These are phyloP conservation scores for Synchiropus splendidus DNA, from an alignment of 2,113 vertebrate genomes.

Conservation along the genomic window DNA sequence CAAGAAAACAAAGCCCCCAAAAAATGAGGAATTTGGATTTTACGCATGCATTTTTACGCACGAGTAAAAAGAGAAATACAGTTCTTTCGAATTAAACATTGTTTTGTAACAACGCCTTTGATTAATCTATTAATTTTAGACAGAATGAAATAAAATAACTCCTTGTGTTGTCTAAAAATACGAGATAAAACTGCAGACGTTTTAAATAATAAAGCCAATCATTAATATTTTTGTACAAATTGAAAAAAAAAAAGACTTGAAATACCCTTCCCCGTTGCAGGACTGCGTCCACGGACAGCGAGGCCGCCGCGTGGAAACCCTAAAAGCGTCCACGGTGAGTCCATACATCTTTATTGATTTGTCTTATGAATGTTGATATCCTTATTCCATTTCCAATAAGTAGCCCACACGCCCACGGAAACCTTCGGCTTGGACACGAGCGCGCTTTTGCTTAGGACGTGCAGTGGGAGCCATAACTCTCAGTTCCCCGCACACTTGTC, in stretches of 20 bases:
- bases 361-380: conserved; percentile 56
- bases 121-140: too few species aligned
- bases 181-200: too few species aligned
- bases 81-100: too few species aligned
- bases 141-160: too few species aligned
- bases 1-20: background rate
- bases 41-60: too few species aligned
- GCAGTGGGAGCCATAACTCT: conserved; percentile 57
- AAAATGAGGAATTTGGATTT: too few species aligned
- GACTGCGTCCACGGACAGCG: conserved; percentile 48
- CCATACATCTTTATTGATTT: conserved; percentile 63
- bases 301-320: conserved; percentile 36
- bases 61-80: too few species aligned
- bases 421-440: conserved; percentile 22
- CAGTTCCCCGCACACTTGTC: conserved; percentile 45
- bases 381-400: conserved; percentile 62
- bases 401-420: conserved; percentile 38
- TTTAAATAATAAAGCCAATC: too few species aligned
- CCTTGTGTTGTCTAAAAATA: too few species aligned
- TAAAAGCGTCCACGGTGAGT: conserved; percentile 61
- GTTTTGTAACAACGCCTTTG: too few species aligned
- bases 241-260: background rate
- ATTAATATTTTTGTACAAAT: background rate
- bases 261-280: conserved; percentile 37
- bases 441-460: conserved; percentile 40